Evolutionary conservation across 2,113 vertebrate species (phyloP), one percentile per base, ranked within the genome.

Genomic region (rabbit (Oryctolagus cuniculus)): DNA sequence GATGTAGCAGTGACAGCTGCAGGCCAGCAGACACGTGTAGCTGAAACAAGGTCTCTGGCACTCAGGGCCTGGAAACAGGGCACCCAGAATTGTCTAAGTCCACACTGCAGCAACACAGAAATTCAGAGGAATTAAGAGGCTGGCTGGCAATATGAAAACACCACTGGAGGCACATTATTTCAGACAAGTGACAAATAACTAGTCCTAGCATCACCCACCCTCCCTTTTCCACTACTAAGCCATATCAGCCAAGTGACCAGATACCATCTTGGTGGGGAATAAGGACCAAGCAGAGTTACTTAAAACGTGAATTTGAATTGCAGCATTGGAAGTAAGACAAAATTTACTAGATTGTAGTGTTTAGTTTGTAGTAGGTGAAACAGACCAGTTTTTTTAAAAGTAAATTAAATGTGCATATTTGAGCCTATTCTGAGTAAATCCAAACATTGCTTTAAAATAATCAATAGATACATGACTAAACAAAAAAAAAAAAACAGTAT

Each of bases 361-460:
- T 95, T 80, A 64, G 44, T n/a, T 90, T 91, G 87, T 44, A 58
- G 19, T 9, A 66, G 2, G 36, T 63, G 3, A 88, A 94, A 36
- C 51, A 63, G 11, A 90, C 93, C 11, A 79, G 21, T 78, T 63
- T 81, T 85, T 86, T 80, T 2, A 49, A 63, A 63, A 74, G 12
- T 36, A 61, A 84, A 66, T 8, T 92, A 15, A 51, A 66, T 91
- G 77, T 94, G 27, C 5, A n/a, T 27, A 82, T 34, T 27, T 90
- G 34, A 92, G 9, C 25, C 49, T 64, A 69, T n/a, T 31, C 4
- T 36, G 36, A 15, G 31, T 73, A 86, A 89, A 89, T 95, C 19
- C 15, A 94, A 96, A 79, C 2, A 51, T 95, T 83, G 29, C 38
- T 70, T 88, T 25, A 75, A 94, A 89, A 75, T 82, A 73, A 80